These are phyloP conservation scores for Macrobrachium rosenbergii DNA, from an alignment of 1,140 invertebrate genomes.

Conservation along the genomic window DNA sequence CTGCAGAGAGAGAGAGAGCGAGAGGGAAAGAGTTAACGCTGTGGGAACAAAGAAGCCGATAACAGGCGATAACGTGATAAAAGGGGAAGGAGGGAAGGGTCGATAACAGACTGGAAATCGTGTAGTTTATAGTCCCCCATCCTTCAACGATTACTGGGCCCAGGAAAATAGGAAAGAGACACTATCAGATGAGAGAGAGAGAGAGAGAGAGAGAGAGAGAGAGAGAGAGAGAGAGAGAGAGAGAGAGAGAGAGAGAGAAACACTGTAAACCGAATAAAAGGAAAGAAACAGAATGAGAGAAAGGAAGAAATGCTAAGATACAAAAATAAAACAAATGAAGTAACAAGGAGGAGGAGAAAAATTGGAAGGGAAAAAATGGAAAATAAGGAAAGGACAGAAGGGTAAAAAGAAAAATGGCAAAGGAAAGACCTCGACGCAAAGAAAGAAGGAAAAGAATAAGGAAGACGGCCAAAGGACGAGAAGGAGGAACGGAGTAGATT, in stretches of 20 bases:
- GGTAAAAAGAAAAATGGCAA: background rate
- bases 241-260: constrained; percentile 35
- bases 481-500: background rate
- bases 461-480: background rate
- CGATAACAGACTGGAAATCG: too few species aligned
- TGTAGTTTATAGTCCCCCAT: too few species aligned
- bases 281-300: background rate
- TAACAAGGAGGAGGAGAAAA: background rate
- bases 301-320: background rate
- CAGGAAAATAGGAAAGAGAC: too few species aligned
- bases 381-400: background rate
- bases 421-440: background rate
- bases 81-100: too few species aligned
- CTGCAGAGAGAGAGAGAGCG: too few species aligned
- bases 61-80: too few species aligned
- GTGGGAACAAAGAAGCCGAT: too few species aligned
- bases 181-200: constrained; percentile 8
- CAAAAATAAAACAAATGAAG: background rate
- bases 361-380: background rate
- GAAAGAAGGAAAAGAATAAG: background rate
- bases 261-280: too few species aligned
- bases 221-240: constrained; percentile 9
- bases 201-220: background rate
- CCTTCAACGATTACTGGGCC: too few species aligned
- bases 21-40: too few species aligned